Base-by-base conservation (phyloP, 2,797 vertebrate species). In the Microcaecilia unicolor region DNA sequence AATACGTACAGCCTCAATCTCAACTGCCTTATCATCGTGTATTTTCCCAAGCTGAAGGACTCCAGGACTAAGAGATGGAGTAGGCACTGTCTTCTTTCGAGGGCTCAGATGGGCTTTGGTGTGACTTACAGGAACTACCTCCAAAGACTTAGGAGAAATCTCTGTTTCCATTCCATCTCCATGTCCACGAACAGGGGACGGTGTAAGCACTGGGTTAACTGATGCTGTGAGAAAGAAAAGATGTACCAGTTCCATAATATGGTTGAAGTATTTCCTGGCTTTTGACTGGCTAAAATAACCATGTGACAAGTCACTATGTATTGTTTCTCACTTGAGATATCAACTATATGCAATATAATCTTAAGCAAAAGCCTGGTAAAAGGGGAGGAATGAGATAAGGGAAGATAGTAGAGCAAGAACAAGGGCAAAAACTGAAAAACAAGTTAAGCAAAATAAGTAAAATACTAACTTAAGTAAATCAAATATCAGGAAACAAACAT, bases 151-250 rank as follows among this genome's bases (percentile, higher is more conserved):
- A 5, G 52, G 34, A 0, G 79, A 54, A 46, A 88, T 86, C 50
- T 91, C 81, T 1, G 75, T 98, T 85, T 99, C 96, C 96, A 98
- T 99, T 60, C 96, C 96, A 86, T 98, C 96, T 5, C 93, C 96
- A 19, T 92, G 72, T 25, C 92, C 86, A 61, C 96, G 82, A 29
- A 99, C 16, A 5, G 85, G 85, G 44, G 84, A 75, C 1, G 56
- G 46, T 31, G 73, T 57, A 19, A 70, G 63, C 46, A 34, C 76
- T 70, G 18, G 74, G 81, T 48, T 25, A 49, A 59, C n/a, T n/a
- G n/a, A n/a, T 31, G 34, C 6, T 27, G 36, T 50, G 38, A 31
- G 2, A 41, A 22, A 7, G 3, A 20, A n/a, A 7, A 15, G 5
- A 40, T 48, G 18, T n/a, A 47, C 46, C 50, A 51, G 36, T n/a